A percentile compares a stretch with the other conserved stretches of the same genome.
Conservation (phyloP, 2,797 vertebrate species). For the Enteromius afrohamiltoni region DNA sequence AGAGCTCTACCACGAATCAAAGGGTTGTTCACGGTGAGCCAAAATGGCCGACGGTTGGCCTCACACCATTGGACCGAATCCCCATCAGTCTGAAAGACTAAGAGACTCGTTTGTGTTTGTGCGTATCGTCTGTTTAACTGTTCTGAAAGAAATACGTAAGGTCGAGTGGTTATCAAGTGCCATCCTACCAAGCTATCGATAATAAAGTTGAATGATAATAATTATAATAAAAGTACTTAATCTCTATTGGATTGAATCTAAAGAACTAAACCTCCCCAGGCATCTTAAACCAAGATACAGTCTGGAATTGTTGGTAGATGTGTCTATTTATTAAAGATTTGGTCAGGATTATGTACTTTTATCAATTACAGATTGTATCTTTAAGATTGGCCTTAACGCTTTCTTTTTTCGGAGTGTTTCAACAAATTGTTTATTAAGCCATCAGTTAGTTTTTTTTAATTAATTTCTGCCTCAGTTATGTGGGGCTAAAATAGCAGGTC, state of each 20-base stretch:
- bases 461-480: slow-evolving; percentile 56
- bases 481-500: slow-evolving; percentile 47
- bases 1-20: slow-evolving; percentile 12
- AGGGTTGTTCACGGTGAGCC: background rate
- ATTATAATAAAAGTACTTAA: slow-evolving; percentile 18
- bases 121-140: slow-evolving; percentile 11
- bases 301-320: background rate
- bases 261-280: background rate
- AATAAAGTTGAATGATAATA: background rate
- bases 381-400: slow-evolving; percentile 18
- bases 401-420: background rate
- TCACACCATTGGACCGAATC: slow-evolving; percentile 1
- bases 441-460: slow-evolving; percentile 53
- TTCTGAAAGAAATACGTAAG: background rate
- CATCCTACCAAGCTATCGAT: slow-evolving; percentile 15
- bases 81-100: slow-evolving; percentile 17
- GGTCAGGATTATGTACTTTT: background rate
- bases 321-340: slow-evolving; percentile 20
- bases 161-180: slow-evolving; percentile 13
- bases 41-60: slow-evolving; percentile 4
- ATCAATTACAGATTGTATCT: background rate
- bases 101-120: slow-evolving; percentile 25
- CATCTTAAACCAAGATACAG: background rate
- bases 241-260: slow-evolving; percentile 9
- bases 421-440: background rate